Evolutionary conservation across 2,113 vertebrate species (phyloP), one percentile per base, ranked within the genome.

Genomic region (Mus spicilegus): DNA sequence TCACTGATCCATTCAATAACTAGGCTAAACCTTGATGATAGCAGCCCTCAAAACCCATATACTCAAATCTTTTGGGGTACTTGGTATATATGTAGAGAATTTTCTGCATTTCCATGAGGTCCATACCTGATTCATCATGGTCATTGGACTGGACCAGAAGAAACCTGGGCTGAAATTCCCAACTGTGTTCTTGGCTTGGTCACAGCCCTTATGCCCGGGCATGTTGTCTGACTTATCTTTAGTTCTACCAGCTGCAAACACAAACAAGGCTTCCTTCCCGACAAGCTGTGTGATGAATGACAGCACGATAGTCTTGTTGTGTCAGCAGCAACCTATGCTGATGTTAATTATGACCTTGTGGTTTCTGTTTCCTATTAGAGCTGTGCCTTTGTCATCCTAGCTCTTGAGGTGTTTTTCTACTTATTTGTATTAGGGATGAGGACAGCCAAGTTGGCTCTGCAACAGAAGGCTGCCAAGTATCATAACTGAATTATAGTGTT

Each of bases 201-300:
- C 33, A 88, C 46, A 73, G 26, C 4, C 54, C 84, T 28, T 84
- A 6, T 17, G 39, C 22, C 46, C 82, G 36, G 75, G 28, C 12
- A 69, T 69, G 28, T 51, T 90, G 26, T 88, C 90, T 95, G 80
- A 81, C 33, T 81, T 93, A 73, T 1, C 51, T 63, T 78, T 65
- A 87, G 72, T 90, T 97, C 89, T 42, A 75, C 46, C 78, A 86
- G 72, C 81, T 86, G 77, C 39, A 82, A 96, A 61, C 58, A n/a
- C 75, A 94, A 96, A 90, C 39, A 69, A 75, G 46, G 42, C 14
- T 70, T 91, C 36, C 76, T 88, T 93, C 36, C 56, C 49, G 72
- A 89, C 58, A 26, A 61, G 46, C 42, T 75, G 56, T 36, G 69
- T 81, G 61, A 26, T 72, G 63, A 70, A 17, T 84, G 39, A 76